These are phyloP conservation scores for Falco columbarius DNA, from an alignment of 2,797 vertebrate genomes.

Conservation along the genomic window DNA sequence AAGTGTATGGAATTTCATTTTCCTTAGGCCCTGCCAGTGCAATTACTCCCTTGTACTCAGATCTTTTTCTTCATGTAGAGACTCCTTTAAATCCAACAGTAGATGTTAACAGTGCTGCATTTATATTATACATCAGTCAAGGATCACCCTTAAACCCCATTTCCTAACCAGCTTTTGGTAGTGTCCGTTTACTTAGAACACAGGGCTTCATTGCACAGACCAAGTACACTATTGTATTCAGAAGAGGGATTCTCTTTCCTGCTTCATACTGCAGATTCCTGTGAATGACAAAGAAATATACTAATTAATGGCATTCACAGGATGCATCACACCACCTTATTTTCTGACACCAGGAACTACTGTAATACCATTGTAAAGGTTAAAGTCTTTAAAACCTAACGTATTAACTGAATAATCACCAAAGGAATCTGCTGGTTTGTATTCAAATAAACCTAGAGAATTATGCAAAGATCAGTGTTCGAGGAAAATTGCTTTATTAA, in stretches of 20 bases:
- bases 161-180: not conserved
- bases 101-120: not conserved
- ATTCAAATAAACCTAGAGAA: not conserved
- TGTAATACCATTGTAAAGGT: not conserved
- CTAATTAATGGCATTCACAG: not conserved
- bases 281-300: not conserved
- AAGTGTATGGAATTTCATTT: not conserved
- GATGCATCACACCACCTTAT: not conserved
- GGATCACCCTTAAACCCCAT: not conserved
- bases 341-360: constrained; percentile 18
- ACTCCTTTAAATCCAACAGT: not conserved
- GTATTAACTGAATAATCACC: not conserved
- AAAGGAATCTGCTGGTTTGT: not conserved
- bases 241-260: not conserved
- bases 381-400: not conserved
- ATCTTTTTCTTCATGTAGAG: not conserved
- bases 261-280: not conserved
- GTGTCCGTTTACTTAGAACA: not conserved
- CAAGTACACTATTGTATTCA: not conserved
- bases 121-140: not conserved
- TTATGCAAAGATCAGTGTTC: not conserved
- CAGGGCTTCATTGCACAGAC: not conserved
- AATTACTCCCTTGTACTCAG: not conserved
- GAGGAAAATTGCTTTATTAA: not conserved
- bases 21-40: not conserved